Base-by-base conservation (phyloP, 2,888 invertebrate genomes). In the Philhelius pedissequus region DNA sequence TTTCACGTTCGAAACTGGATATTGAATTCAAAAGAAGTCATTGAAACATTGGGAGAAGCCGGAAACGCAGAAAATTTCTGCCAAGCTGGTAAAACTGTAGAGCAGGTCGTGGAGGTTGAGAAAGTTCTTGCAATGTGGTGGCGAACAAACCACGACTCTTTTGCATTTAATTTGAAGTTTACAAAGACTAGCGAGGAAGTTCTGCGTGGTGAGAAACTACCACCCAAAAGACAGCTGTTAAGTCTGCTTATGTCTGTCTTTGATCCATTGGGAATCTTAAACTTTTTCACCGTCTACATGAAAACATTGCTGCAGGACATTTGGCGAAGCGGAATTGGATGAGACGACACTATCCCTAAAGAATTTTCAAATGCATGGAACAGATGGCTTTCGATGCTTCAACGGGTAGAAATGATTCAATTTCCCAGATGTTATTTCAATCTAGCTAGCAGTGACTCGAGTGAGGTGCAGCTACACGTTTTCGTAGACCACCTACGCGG, bases 1-100 rank as follows among this genome's bases (percentile, higher is more conserved):
- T 86, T 87, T 66, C 70, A 84, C n/a, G 86, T 86, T 15, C 58
- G 82, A 1, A 87, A 87, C 30, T 87, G 86, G 78, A 7, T 81
- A 20, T 84, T 86, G 3, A 87, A 87, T 20, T 80, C 82, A n/a
- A 7, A 1, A 4, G 43, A 66, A n/a, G 79, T 82, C n/a, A 58
- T 54, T 9, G 32, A 40, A 0, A 78, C 70, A 9, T 58, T 82
- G 11, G 82, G 79, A 1, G 81, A 81, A 38, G 35, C 20, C 30
- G 73, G 71, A 18, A 18, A 30, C 5, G 15, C 13, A 43, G 8
- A 76, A 35, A 27, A 30, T 0, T 76, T 77, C 38, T 80, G 76
- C 25, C 25, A 54, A n/a, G n/a, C n/a, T n/a, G n/a, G n/a, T n/a
- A n/a, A n/a, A n/a, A n/a, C n/a, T n/a, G n/a, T n/a, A n/a, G 86